Conservation (phyloP, 2,888 invertebrate genomes). For the Trachelus iudaicus region DNA sequence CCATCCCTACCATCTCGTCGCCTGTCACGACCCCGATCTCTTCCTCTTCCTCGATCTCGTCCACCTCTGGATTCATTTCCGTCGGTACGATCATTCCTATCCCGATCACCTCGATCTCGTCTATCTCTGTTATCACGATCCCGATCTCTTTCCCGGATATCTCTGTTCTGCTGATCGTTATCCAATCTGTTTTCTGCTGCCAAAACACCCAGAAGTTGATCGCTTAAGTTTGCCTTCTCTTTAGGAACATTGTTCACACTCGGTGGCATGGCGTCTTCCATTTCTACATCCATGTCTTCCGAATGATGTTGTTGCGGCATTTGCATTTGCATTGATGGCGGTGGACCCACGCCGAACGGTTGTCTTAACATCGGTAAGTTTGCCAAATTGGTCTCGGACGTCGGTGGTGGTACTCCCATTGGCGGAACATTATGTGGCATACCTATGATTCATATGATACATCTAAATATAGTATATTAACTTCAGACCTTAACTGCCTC, state of each 20-base stretch:
- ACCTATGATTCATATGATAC: slow-evolving; percentile 41
- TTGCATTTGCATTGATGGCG: slow-evolving; percentile 55
- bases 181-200: slow-evolving; percentile 40
- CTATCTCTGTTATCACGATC: slow-evolving; percentile 47
- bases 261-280: slow-evolving; percentile 68
- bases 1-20: slow-evolving; percentile 33
- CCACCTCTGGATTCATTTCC: slow-evolving; percentile 32
- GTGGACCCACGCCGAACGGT: slow-evolving; percentile 57
- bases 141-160: slow-evolving; percentile 37
- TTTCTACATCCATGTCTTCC: slow-evolving; percentile 85
- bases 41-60: slow-evolving; percentile 31
- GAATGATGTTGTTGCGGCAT: slow-evolving; percentile 66
- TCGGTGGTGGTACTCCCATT: slow-evolving; percentile 63
- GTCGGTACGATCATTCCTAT: slow-evolving; percentile 32
- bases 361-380: slow-evolving; percentile 59
- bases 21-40: slow-evolving; percentile 35
- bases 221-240: slow-evolving; percentile 58
- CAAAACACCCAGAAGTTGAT: slow-evolving; percentile 68
- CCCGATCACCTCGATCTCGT: slow-evolving; percentile 51
- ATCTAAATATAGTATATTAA: neutral
- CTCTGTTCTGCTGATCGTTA: slow-evolving; percentile 48
- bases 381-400: slow-evolving; percentile 56
- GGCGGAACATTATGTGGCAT: slow-evolving; percentile 66
- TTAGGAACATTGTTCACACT: slow-evolving; percentile 27
- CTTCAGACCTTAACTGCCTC: neutral